Evolutionary conservation across 2,888 invertebrate genomes (phyloP), one percentile per base, ranked within the genome.

Genomic region (Melanargia galathea): DNA sequence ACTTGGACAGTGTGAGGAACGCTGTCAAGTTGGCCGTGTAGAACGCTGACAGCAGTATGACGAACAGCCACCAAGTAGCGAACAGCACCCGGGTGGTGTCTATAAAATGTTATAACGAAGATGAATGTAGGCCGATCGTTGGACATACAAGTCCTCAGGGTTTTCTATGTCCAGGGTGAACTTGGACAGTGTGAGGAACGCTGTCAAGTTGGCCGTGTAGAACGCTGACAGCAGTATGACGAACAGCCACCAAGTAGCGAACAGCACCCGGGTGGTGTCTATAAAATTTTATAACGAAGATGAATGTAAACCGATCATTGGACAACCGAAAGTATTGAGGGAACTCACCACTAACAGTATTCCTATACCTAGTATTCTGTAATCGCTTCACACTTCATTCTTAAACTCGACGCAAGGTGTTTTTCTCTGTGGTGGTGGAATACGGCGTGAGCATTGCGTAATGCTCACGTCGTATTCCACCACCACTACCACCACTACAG

Each of bases 181-280:
- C 80, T 95, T 95, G 6, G 97, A 97, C 18, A 97, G 87, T 0
- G 97, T 97, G 57, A 97, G 92, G 78, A 97, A 97, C 13, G 97
- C 97, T 0, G 97, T 97, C 76, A 97, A 89, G 84, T 97, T 97
- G 10, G 97, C 97, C 2, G 97, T 97, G 84, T 97, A 97, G 84
- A 97, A 97, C 13, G 97, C 96, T 0, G 97, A 97, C 52, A 97
- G 87, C 59, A 97, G 93, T 40, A 96, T 96, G 71, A 97, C 96
- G 80, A 97, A 97, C 66, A 97, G 93, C 97, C 97, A 97, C 97
- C 97, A 97, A 0, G 96, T 96, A 10, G 97, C 96, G 82, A 97
- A 97, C 8, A 97, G 90, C 40, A 97, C 89, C 58, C 97, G 92
- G 0, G 96, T 95, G 20, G 97, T 95, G 84, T 97, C 97, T 97